Conservation (phyloP, 1,140 invertebrate genomes). For the Drosophila sucinea region DNA sequence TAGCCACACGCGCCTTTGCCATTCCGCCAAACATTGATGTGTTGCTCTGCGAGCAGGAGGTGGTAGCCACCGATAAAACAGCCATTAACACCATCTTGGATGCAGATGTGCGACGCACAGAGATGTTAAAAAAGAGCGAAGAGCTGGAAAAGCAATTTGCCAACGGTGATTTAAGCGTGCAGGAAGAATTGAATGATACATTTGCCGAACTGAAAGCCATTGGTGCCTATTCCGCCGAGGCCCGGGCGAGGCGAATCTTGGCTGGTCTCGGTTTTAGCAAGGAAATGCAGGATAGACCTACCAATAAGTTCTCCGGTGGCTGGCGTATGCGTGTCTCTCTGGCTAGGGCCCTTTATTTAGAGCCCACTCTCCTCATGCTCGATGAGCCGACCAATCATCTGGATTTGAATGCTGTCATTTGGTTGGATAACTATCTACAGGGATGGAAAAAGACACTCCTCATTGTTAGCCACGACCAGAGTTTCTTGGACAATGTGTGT, state of each 20-base stretch:
- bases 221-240: slow-evolving; percentile 98
- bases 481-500: slow-evolving; percentile 99
- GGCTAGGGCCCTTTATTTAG: slow-evolving; percentile 94
- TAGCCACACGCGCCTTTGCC: slow-evolving; percentile 93
- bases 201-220: slow-evolving; percentile 98
- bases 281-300: slow-evolving; percentile 96
- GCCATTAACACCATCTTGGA: slow-evolving; percentile 97
- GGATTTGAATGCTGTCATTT: slow-evolving; percentile 99
- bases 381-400: slow-evolving; percentile 98
- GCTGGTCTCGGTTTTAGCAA: slow-evolving; percentile 98
- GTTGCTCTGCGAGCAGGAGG: slow-evolving; percentile 99
- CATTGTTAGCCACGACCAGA: slow-evolving; percentile 99
- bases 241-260: slow-evolving; percentile 95
- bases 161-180: slow-evolving; percentile 87
- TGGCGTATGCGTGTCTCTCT: slow-evolving; percentile 99
- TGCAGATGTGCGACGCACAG: slow-evolving; percentile 94
- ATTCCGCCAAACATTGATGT: slow-evolving; percentile 99
- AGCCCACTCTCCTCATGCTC: slow-evolving; percentile 96
- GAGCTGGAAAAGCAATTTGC: slow-evolving; percentile 90
- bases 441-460: slow-evolving; percentile 98
- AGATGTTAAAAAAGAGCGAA: slow-evolving; percentile 92
- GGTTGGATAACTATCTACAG: slow-evolving; percentile 99
- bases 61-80: slow-evolving; percentile 94
- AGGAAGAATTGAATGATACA: slow-evolving; percentile 94
- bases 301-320: slow-evolving; percentile 98